phyloP scores from a whole-genome alignment of 2,797 vertebrate genomes.

The Delichon dasypus region DNA sequence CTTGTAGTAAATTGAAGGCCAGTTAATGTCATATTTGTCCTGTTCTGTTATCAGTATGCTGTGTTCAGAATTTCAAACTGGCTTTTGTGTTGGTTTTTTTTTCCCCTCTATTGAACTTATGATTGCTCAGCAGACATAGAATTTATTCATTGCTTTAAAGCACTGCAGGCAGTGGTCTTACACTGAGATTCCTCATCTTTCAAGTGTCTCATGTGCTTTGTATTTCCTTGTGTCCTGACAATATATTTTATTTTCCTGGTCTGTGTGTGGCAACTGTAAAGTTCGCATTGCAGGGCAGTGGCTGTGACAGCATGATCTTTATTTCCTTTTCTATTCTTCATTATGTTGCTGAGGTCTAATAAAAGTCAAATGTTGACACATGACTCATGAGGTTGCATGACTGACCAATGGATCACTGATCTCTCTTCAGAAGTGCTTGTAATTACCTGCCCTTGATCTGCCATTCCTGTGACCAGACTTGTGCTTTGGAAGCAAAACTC shows the following conservation, averaged over 20 bases:
- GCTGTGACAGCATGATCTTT: not conserved
- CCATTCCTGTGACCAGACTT: not conserved
- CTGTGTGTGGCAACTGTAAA: not conserved
- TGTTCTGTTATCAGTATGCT: fast-evolving
- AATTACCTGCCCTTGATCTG: not conserved
- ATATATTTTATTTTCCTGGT: not conserved
- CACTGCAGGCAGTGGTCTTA: not conserved
- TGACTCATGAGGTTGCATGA: not conserved
- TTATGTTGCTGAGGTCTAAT: not conserved
- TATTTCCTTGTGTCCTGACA: not conserved
- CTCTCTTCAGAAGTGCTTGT: not conserved
- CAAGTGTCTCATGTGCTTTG: not conserved
- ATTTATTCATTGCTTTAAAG: not conserved
- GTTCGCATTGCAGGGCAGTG: not conserved
- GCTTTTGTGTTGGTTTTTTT: fast-evolving
- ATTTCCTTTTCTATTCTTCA: not conserved
- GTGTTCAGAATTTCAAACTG: not conserved
- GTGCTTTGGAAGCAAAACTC: not conserved
- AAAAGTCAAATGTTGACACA: not conserved
- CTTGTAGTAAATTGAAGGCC: not conserved
- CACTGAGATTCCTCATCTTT: not conserved
- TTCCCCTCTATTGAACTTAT: not conserved
- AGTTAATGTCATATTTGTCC: not conserved
- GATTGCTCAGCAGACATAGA: not conserved
- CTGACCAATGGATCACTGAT: not conserved